phyloP scores from a whole-genome alignment of 2,113 vertebrate species.

The Dendropsophus ebraccatus region DNA sequence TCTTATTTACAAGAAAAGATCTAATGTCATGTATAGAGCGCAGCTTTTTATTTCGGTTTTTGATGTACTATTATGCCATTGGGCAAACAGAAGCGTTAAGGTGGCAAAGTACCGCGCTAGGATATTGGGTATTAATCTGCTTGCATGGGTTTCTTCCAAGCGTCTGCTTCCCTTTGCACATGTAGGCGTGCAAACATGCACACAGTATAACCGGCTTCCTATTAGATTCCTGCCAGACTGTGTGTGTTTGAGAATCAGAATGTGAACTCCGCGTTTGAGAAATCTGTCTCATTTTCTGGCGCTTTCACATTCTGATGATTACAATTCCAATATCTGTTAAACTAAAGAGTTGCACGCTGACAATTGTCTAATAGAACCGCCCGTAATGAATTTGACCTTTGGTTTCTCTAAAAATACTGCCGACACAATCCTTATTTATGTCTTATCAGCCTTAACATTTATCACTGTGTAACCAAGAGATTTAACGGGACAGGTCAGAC shows the following conservation, averaged over 20 bases:
- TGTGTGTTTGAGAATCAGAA: too few relatives aligned
- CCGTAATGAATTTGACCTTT: background rate
- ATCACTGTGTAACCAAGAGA: background rate
- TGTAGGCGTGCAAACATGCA: background rate
- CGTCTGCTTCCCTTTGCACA: background rate
- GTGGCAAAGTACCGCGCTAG: background rate
- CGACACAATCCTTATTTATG: background rate
- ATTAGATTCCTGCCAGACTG: too few relatives aligned
- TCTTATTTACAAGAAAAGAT: slow-evolving; percentile 22
- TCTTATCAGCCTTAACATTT: background rate
- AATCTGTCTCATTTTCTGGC: background rate
- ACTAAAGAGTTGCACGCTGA: background rate
- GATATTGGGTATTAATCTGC: background rate
- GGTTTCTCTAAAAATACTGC: background rate
- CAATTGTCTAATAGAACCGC: background rate
- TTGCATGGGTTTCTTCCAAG: background rate
- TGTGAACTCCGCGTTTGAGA: too few relatives aligned
- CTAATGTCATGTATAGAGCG: slow-evolving; percentile 1
- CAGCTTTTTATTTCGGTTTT: background rate
- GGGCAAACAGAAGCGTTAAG: background rate
- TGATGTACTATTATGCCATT: background rate
- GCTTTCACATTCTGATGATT: background rate
- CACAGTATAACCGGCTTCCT: background rate
- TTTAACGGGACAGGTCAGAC: background rate
- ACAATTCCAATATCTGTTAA: background rate